Percentiles rank a stretch among this genome's conserved stretches.
Conservation (phyloP, 2,113 vertebrate genomes). For the Heterocephalus glaber region DNA sequence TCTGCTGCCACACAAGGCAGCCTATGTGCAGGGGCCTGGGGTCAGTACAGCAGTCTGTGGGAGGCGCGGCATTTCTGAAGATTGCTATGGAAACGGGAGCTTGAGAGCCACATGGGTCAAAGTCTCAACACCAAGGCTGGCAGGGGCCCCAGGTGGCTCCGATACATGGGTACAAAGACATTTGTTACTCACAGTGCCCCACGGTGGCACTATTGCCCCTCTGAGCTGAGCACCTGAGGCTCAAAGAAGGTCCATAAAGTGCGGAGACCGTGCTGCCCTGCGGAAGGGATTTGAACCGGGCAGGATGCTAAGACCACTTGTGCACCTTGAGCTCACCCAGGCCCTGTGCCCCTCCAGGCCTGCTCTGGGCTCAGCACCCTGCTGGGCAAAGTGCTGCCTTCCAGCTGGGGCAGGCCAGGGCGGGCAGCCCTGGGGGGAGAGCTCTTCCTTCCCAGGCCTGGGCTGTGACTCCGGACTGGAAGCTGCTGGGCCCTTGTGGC, state of each 20-base stretch:
- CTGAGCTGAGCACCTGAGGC: not conserved
- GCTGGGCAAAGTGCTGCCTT: not conserved
- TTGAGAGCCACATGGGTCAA: no score
- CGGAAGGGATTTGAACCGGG: no score
- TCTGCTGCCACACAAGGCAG: not conserved
- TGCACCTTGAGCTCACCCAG: not conserved
- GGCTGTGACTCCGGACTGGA: no score
- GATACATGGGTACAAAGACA: not conserved
- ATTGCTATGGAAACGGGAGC: not conserved
- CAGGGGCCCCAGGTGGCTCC: accelerated
- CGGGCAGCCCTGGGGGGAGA: no score
- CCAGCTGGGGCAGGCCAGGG: no score
- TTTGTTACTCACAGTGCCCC: not conserved
- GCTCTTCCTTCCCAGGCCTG: no score
- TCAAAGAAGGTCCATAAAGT: not conserved
- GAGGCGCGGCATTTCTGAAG: not conserved
- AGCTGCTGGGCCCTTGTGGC: not conserved
- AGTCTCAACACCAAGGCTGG: no score
- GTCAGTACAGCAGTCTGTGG: not conserved
- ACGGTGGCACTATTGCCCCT: not conserved
- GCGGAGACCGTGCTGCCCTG: no score
- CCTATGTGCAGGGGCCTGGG: not conserved
- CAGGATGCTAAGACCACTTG: not conserved
- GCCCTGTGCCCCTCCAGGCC: not conserved
- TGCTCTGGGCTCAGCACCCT: not conserved